Base-by-base conservation (phyloP, 2,797 vertebrate species). In the Carapus acus region DNA sequence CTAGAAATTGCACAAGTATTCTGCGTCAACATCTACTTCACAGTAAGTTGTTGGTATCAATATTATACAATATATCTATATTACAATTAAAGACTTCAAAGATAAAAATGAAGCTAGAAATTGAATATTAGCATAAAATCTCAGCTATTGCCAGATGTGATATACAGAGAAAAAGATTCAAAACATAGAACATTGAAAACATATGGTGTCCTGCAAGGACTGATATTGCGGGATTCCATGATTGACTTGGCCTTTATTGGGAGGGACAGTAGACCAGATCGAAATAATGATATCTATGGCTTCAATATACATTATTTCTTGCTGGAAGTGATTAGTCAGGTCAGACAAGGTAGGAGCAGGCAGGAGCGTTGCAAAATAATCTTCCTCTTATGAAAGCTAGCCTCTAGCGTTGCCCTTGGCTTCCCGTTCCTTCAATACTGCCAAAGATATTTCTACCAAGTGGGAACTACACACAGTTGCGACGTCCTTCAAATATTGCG, bases 51-150 rank as follows among this genome's bases (percentile, higher is more conserved):
- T 55, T 54, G 43, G 37, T 78, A 78, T 82, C 79, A 79, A 78
- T 78, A 71, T 62, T 54, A 69, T 82, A 79, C 80, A 75, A n/a
- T 67, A 86, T 75, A 62, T 76, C 83, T 87, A 87, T 81, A 74
- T 83, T 85, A 86, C 80, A 83, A 59, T 58, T 65, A 58, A 36
- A 64, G 14, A 58, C 43, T 55, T 58, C 56, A 67, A 47, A 20
- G 43, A 37, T 48, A 65, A 54, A 63, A 71, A 48, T 49, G 36
- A 73, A 38, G 43, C 38, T 6, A 36, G 40, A 48, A 50, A 57
- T 41, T 49, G 38, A 69, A 45, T 19, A 70, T 78, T 76, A 73
- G 52, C 72, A 80, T 57, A 58, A 18, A 71, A 56, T 53, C 44
- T 73, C 62, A 71, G 59, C 69, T 76, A 77, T 70, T 78, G 43